Percentiles rank a stretch among this genome's conserved stretches.
Evolutionary conservation across 64 coral and sea anemone genomes (phyloP).

Genomic region (Stichodactyla mertensii): DNA sequence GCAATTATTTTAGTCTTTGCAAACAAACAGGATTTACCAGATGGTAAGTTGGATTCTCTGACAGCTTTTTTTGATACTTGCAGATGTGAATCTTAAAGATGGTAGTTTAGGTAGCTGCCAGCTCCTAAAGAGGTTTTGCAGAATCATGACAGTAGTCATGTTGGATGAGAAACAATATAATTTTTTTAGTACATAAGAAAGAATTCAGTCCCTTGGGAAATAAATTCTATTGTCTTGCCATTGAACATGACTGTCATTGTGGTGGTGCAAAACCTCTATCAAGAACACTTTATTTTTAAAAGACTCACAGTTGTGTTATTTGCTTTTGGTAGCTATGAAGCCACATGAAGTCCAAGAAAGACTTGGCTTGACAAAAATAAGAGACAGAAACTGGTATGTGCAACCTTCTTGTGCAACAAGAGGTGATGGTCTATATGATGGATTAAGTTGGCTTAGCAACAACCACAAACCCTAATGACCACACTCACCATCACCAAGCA

Average conservation of each 20-base stretch:
- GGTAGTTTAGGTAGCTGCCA: not conserved
- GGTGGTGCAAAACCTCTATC: too few species aligned
- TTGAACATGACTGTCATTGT: too few species aligned
- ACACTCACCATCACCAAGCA: too few species aligned
- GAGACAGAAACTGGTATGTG: conserved; percentile 98
- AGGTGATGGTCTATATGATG: conserved; percentile 90
- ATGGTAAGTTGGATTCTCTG: conserved; percentile 46
- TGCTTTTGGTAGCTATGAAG: conserved; percentile 80
- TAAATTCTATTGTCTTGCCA: too few species aligned
- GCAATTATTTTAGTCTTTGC: conserved; percentile 94
- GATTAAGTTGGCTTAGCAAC: conserved; percentile 80
- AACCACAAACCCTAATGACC: conserved; percentile 66
- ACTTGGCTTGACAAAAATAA: conserved; percentile 80
- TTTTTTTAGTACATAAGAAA: too few species aligned
- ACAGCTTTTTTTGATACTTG: too few species aligned
- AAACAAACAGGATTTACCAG: conserved; percentile 99
- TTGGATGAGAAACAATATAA: too few species aligned
- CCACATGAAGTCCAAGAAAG: conserved; percentile 99
- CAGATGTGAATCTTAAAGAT: too few species aligned
- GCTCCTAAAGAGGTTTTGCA: too few species aligned
- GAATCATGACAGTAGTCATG: too few species aligned
- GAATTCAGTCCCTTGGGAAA: too few species aligned
- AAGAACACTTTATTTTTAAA: not conserved
- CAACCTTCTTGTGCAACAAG: conserved; percentile 94
- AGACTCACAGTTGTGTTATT: not conserved